phyloP scores from a whole-genome alignment of 2,113 vertebrate genomes.

The Poicephalus gulielmi region DNA sequence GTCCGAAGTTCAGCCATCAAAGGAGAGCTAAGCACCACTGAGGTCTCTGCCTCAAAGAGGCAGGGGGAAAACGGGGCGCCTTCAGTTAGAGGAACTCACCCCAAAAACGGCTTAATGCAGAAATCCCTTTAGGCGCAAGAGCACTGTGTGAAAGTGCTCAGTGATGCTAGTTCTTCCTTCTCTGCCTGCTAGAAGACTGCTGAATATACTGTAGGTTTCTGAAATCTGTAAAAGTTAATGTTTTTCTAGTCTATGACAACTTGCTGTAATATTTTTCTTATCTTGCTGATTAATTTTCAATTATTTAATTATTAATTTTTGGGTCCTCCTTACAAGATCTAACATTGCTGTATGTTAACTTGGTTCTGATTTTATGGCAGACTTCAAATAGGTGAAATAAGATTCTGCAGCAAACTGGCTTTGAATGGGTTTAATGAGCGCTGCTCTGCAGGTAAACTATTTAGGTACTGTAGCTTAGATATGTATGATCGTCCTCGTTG shows the following conservation, averaged over 20 bases:
- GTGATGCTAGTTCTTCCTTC: not conserved
- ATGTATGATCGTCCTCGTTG: not conserved
- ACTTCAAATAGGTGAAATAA: not conserved
- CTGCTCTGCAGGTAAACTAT: not conserved
- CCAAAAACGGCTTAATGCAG: not conserved
- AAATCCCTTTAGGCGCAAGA: not conserved
- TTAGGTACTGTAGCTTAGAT: not conserved
- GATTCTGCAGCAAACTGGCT: not conserved
- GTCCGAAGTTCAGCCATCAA: not conserved
- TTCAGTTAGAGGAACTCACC: not conserved
- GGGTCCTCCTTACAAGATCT: not conserved
- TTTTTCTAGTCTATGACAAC: not conserved
- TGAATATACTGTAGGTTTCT: not conserved
- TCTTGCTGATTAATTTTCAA: not conserved
- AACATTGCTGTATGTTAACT: not conserved
- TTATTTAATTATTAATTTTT: not conserved
- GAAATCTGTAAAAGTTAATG: not conserved
- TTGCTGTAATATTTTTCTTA: not conserved
- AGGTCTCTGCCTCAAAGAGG: not conserved
- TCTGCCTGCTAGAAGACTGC: not conserved
- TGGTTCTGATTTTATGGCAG: not conserved
- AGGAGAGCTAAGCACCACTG: fast-evolving
- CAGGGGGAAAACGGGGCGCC: too few species aligned
- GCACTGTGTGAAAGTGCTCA: too few species aligned
- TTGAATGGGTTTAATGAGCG: not conserved